Percentiles rank a stretch among this genome's conserved stretches.
These are phyloP conservation scores for Tethea ocularis DNA, from an alignment of 2,888 invertebrate species.

Conservation along the genomic window DNA sequence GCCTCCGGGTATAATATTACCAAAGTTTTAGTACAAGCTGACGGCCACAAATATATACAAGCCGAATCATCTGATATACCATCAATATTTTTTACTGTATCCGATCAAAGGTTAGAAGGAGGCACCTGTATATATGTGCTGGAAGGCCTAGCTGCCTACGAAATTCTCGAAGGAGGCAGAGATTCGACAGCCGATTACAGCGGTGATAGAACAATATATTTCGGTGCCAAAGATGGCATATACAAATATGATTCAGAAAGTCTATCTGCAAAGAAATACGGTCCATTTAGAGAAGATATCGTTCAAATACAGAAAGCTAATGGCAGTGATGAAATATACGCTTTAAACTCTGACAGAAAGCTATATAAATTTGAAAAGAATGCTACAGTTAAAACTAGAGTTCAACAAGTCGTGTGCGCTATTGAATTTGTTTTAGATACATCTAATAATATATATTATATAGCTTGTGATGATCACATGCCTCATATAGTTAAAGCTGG, in stretches of 20 bases:
- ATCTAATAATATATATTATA: conserved; percentile 62
- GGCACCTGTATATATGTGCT: conserved; percentile 67
- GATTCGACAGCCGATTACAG: conserved; percentile 64
- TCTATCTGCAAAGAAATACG: conserved; percentile 60
- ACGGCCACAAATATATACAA: conserved; percentile 47
- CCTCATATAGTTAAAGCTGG: conserved; percentile 51
- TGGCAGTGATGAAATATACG: conserved; percentile 53
- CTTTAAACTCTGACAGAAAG: conserved; percentile 47
- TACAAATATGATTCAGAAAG: conserved; percentile 56
- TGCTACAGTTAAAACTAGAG: conserved; percentile 50
- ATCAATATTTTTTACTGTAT: conserved; percentile 62
- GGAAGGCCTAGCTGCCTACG: conserved; percentile 65
- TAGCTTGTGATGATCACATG: conserved; percentile 52
- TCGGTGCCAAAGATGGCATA: conserved; percentile 60
- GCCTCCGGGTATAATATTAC: conserved; percentile 59
- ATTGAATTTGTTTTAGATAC: conserved; percentile 68
- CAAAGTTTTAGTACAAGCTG: conserved; percentile 56
- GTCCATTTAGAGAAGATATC: conserved; percentile 58
- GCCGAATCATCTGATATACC: conserved; percentile 55
- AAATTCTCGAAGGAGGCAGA: conserved; percentile 64
- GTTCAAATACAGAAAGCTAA: conserved; percentile 67
- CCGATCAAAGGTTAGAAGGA: conserved; percentile 54
- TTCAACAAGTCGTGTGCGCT: conserved; percentile 51
- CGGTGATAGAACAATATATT: conserved; percentile 49
- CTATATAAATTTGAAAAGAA: conserved; percentile 57